Percentiles rank a stretch among this genome's conserved stretches.
Evolutionary conservation across 2,888 invertebrate genomes (phyloP).

Genomic region (Plagodis dolabraria): DNA sequence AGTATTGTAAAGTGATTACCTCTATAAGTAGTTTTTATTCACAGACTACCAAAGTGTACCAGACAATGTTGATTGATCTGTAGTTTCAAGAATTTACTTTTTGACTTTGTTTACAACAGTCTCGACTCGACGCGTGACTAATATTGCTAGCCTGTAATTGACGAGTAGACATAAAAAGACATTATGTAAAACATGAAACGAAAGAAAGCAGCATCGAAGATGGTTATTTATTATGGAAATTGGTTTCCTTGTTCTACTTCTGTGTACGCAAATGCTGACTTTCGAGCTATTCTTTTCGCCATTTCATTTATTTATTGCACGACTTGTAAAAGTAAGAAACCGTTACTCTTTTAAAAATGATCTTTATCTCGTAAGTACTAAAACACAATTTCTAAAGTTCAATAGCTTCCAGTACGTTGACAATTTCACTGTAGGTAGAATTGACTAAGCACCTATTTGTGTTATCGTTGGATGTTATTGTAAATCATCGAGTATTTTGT

Average conservation of each 20-base stretch:
- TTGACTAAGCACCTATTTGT: constrained; percentile 22
- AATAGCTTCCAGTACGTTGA: constrained; percentile 13
- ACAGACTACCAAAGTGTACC: too few relatives aligned
- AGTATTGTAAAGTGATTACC: too few relatives aligned
- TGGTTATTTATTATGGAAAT: constrained; percentile 35
- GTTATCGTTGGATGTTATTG: constrained; percentile 29
- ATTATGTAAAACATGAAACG: constrained; percentile 14
- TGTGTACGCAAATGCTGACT: constrained; percentile 33
- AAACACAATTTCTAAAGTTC: constrained; percentile 13
- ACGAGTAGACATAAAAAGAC: too few relatives aligned
- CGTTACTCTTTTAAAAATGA: constrained; percentile 20
- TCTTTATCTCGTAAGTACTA: constrained; percentile 11
- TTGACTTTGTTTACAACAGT: too few relatives aligned
- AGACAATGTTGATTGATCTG: too few relatives aligned
- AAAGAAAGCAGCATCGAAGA: constrained; percentile 10
- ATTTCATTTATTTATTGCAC: constrained; percentile 37
- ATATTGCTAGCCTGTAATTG: too few relatives aligned
- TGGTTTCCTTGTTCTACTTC: constrained; percentile 30
- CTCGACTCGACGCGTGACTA: too few relatives aligned
- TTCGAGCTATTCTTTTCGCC: constrained; percentile 32
- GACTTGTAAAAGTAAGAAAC: constrained; percentile 8
- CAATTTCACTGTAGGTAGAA: constrained; percentile 9
- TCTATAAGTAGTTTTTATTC: too few relatives aligned
- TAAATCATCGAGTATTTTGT: constrained; percentile 26
- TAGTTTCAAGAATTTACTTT: too few relatives aligned